phyloP scores from a whole-genome alignment of 2,113 vertebrate species.

The Theropithecus gelada region DNA sequence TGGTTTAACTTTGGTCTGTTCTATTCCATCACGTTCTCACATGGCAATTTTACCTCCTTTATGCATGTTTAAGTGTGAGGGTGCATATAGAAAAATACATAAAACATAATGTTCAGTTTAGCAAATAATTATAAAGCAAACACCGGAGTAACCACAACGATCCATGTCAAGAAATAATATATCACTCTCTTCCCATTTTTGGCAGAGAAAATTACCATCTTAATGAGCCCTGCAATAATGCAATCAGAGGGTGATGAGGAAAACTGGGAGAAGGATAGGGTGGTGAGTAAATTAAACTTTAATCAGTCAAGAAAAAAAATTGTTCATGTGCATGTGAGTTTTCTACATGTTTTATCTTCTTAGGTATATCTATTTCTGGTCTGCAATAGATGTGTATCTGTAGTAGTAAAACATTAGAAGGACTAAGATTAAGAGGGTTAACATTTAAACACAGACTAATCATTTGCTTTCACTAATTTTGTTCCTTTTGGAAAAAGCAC shows the following conservation, averaged over 20 bases:
- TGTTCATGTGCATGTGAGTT: background rate
- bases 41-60: background rate
- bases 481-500: background rate
- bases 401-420: background rate
- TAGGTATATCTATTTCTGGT: background rate
- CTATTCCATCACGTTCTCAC: background rate
- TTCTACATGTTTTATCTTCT: background rate
- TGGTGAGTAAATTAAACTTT: background rate
- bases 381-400: background rate
- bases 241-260: background rate
- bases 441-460: background rate
- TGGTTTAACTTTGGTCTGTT: background rate
- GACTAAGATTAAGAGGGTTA: background rate
- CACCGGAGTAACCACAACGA: background rate
- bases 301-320: background rate
- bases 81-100: background rate
- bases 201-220: background rate
- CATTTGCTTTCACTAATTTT: constrained; percentile 23
- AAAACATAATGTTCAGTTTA: background rate
- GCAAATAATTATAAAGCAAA: background rate
- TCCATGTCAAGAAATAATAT: background rate
- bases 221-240: background rate
- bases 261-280: background rate
- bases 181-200: background rate
- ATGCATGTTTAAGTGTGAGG: background rate